Conservation (phyloP, 2,797 vertebrate genomes). For the Poeciliopsis turneri region DNA sequence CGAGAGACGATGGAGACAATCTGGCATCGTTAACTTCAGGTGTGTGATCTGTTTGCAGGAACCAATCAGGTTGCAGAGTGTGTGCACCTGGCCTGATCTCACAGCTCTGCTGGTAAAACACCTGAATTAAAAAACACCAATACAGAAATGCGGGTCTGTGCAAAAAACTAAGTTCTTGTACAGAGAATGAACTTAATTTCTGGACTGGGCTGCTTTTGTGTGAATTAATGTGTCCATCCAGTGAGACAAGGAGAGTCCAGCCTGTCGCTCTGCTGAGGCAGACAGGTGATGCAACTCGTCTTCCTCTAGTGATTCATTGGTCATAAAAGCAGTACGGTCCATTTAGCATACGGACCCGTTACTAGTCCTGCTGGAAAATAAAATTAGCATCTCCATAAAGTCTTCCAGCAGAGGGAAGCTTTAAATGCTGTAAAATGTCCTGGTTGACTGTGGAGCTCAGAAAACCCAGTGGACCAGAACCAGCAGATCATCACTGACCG, state of each 20-base stretch:
- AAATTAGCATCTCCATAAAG: background rate
- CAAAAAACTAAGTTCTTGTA: background rate
- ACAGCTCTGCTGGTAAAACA: conserved; percentile 47
- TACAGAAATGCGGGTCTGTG: background rate
- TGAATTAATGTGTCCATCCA: background rate
- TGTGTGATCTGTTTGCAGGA: background rate
- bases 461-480: background rate
- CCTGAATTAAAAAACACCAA: background rate
- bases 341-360: background rate
- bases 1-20: background rate
- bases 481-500: background rate
- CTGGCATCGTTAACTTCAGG: background rate
- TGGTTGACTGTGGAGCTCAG: background rate
- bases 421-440: background rate
- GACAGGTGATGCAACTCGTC: background rate
- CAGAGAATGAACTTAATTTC: background rate
- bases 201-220: background rate
- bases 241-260: background rate
- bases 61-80: background rate
- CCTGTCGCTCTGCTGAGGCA: background rate
- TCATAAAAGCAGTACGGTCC: background rate
- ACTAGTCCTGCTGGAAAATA: background rate
- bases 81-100: conserved; percentile 41
- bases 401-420: background rate
- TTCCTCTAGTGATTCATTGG: background rate